Conservation (phyloP, 2,113 vertebrate genomes). For the Chaenogobius annularis region DNA sequence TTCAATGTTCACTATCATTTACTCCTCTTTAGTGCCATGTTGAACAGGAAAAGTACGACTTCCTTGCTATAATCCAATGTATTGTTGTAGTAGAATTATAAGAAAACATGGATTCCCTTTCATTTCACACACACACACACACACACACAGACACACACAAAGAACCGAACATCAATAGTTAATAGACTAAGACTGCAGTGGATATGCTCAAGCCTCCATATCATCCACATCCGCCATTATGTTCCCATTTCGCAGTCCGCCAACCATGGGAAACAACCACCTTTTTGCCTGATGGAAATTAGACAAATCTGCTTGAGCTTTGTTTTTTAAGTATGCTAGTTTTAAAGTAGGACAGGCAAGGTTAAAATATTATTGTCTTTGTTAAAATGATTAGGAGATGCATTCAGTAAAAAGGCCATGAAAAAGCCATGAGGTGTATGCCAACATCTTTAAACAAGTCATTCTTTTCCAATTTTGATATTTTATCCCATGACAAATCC, state of each 20-base stretch:
- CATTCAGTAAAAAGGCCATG: background rate
- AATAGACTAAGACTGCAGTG: slow-evolving; percentile 28
- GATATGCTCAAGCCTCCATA: slow-evolving; percentile 58
- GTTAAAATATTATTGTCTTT: background rate
- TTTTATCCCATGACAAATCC: background rate
- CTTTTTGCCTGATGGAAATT: slow-evolving; percentile 38
- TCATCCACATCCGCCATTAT: slow-evolving; percentile 51
- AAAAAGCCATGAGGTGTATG: slow-evolving; percentile 6
- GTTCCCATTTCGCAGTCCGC: slow-evolving; percentile 49
- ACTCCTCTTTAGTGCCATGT: background rate
- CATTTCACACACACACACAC: slow-evolving; percentile 8
- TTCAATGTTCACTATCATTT: background rate
- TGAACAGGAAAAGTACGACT: background rate
- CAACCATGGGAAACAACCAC: slow-evolving; percentile 35
- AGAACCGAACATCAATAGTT: slow-evolving; percentile 42
- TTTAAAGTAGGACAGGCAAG: background rate
- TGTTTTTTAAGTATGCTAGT: slow-evolving; percentile 16
- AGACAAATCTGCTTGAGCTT: slow-evolving; percentile 40
- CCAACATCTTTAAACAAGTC: slow-evolving; percentile 23
- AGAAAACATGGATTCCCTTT: slow-evolving; percentile 25
- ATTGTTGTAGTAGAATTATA: slow-evolving; percentile 4
- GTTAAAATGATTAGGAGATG: slow-evolving; percentile 23
- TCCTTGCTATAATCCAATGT: background rate
- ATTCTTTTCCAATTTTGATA: background rate
- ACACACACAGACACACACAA: slow-evolving; percentile 5